These are phyloP conservation scores for Orientallactaga sibirica DNA, from an alignment of 2,797 vertebrate genomes.

Conservation along the genomic window DNA sequence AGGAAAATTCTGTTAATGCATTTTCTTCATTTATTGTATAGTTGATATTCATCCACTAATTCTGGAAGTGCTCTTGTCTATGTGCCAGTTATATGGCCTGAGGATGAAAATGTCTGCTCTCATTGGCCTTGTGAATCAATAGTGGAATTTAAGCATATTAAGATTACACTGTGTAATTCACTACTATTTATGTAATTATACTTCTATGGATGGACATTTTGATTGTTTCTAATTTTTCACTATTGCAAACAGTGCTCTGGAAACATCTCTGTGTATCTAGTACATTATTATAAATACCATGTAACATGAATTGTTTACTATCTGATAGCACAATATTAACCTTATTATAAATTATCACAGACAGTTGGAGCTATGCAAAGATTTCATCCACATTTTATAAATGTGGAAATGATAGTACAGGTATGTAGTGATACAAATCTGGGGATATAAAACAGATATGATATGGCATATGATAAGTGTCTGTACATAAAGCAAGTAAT, in stretches of 20 bases:
- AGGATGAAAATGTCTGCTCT: neutral
- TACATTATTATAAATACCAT: constrained; percentile 12
- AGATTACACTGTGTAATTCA: neutral
- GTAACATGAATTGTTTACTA: neutral
- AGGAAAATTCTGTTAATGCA: neutral
- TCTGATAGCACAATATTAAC: constrained; percentile 17
- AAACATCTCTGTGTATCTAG: neutral
- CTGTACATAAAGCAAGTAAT: neutral
- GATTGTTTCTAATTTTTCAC: neutral
- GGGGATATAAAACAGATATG: neutral
- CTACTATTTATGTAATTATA: neutral
- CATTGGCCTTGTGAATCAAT: neutral
- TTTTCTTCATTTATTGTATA: neutral
- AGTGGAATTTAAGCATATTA: neutral
- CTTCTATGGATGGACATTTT: neutral
- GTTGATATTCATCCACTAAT: neutral
- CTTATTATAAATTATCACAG: constrained; percentile 26
- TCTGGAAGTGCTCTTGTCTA: neutral
- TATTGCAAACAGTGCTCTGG: neutral
- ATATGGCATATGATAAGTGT: neutral
- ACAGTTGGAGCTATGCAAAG: neutral
- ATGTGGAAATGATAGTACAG: neutral
- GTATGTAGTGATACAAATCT: neutral
- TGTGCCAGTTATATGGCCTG: neutral
- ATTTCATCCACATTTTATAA: neutral